A percentile compares a stretch with the other conserved stretches of the same genome.
These are phyloP conservation scores for Oreochromis tanganicae DNA, from an alignment of 2,113 vertebrate genomes.

Conservation along the genomic window DNA sequence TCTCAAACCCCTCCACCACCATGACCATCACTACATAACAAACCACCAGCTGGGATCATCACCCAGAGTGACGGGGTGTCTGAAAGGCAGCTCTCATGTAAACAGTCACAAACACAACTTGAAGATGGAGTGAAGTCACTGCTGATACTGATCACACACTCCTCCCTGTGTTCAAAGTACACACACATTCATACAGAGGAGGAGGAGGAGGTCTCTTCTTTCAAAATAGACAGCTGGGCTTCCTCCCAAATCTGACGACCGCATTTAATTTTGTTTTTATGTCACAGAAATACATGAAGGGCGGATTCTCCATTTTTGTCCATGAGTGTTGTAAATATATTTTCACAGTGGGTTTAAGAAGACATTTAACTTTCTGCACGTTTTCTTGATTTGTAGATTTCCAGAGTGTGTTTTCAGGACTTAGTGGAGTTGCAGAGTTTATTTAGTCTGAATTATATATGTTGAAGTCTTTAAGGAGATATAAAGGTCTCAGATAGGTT, in stretches of 20 bases:
- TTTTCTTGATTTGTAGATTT: background rate
- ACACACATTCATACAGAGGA: background rate
- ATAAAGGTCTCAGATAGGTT: background rate
- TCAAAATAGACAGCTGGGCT: background rate
- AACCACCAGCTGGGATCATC: conserved; percentile 2
- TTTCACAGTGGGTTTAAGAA: background rate
- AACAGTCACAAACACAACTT: conserved; percentile 12
- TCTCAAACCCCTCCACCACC: background rate
- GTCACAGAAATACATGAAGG: background rate
- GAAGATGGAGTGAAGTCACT: conserved; percentile 7
- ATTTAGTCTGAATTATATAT: background rate
- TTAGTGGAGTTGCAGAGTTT: background rate
- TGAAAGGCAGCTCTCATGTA: background rate
- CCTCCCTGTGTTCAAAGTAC: background rate
- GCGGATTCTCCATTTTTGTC: background rate
- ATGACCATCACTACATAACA: background rate
- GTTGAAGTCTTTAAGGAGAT: background rate
- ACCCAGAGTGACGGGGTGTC: background rate
- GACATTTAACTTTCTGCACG: background rate
- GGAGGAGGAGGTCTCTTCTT: background rate
- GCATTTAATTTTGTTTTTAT: background rate
- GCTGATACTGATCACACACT: conserved; percentile 37
- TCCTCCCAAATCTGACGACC: background rate
- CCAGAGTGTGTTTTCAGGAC: background rate
- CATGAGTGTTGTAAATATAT: background rate